Base-by-base conservation (phyloP, 2,113 vertebrate genomes). In the Coryphaenoides rupestris region DNA sequence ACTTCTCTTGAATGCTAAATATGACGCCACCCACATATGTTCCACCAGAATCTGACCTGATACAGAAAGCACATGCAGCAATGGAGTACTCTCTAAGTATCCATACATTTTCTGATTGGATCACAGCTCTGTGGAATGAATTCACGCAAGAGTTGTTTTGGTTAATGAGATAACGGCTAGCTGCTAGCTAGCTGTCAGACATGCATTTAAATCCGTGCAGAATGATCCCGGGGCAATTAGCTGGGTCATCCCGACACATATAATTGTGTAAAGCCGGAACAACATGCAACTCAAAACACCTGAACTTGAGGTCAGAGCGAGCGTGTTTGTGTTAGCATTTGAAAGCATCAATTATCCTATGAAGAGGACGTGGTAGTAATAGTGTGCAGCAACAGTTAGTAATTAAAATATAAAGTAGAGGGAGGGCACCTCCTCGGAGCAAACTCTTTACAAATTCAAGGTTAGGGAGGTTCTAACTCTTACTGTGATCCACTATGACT, bases 221-320 rank as follows among this genome's bases (percentile, higher is more conserved):
- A 81, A 72, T 71, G 55, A 84, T 70, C 70, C 71, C 59, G 2
- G 24, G 57, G 63, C 82, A 78, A 86, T 83, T 78, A 81, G 69
- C 33, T 67, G 59, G 75, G 71, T 79, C 80, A 80, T 77, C 66
- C 61, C 72, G 73, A 77, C n/a, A 70, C 66, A 74, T 69, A 26
- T 59, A 58, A 52, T 64, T 65, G 78, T 75, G 82, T 65, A 62
- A 66, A 56, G 22, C 52, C n/a, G n/a, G n/a, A 33, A 58, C 55
- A 45, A 69, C 68, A 55, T 62, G 55, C 14, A 16, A 67, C 66
- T 21, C 19, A 62, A 73, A n/a, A 87, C 76, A 60, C 75, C 64
- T 24, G 46, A 75, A 77, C 85, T 61, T 75, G 62, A 40, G 33
- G 76, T 71, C 77, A 75, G 62, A 70, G 61, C 58, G 58, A 59